Evolutionary conservation across 2,797 vertebrate genomes (phyloP).

Genomic region (Salmo trutta): DNA sequence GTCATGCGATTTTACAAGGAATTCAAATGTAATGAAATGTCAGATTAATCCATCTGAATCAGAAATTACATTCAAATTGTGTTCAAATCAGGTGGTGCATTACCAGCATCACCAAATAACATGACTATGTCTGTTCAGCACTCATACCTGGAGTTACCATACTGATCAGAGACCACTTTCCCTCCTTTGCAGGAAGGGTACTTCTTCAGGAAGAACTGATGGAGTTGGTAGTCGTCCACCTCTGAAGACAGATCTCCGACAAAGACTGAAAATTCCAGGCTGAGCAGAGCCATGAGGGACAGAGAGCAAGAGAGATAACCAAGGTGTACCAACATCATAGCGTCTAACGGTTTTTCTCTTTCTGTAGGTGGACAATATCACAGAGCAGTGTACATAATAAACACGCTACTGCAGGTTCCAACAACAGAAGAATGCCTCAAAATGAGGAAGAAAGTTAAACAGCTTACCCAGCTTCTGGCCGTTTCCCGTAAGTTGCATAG

Average conservation of each 20-base stretch:
- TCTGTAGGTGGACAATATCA: neutral
- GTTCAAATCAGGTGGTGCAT: neutral
- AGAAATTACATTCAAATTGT: neutral
- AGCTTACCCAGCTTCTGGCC: slow-evolving; percentile 80
- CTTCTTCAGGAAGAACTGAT: slow-evolving; percentile 91
- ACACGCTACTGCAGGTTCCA: neutral
- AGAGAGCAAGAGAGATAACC: neutral
- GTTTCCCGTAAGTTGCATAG: slow-evolving; percentile 82
- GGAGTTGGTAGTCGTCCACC: slow-evolving; percentile 91
- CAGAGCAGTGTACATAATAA: neutral
- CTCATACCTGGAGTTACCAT: slow-evolving; percentile 88
- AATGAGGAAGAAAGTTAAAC: neutral
- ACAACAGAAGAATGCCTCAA: neutral
- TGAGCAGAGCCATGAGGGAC: slow-evolving; percentile 41
- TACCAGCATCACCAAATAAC: neutral
- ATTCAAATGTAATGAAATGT: neutral
- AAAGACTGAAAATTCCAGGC: slow-evolving; percentile 91
- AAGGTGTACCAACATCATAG: neutral
- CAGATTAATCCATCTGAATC: neutral
- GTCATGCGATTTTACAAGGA: neutral
- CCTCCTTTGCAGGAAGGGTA: slow-evolving; percentile 89
- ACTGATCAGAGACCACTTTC: slow-evolving; percentile 91
- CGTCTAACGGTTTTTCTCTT: neutral
- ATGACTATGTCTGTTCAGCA: neutral
- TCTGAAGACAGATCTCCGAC: slow-evolving; percentile 91